Evolutionary conservation across 2,888 invertebrate genomes (phyloP).

Genomic region (Dryococelus australis): DNA sequence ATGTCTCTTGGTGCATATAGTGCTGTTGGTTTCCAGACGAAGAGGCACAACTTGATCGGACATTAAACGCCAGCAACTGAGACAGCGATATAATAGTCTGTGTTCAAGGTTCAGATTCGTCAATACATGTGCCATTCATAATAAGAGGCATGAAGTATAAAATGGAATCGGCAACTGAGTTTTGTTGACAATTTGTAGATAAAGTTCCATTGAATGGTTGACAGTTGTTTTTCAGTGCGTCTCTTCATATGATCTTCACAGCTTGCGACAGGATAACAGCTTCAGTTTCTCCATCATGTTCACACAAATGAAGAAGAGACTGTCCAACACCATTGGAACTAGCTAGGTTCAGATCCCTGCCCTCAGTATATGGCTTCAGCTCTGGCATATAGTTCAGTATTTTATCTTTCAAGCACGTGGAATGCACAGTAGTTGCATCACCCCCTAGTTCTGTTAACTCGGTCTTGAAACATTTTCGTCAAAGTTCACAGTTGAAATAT

Average conservation of each 20-base stretch:
- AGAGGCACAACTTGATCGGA: too few relatives aligned
- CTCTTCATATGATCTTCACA: not conserved
- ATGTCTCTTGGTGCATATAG: too few relatives aligned
- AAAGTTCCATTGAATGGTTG: not conserved
- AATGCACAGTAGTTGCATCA: not conserved
- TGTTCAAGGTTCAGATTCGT: too few relatives aligned
- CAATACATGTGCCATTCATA: too few relatives aligned
- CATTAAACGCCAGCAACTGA: too few relatives aligned
- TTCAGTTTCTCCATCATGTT: not conserved
- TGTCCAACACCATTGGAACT: not conserved
- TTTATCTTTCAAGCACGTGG: not conserved
- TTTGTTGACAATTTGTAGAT: too few relatives aligned
- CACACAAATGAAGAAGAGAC: not conserved
- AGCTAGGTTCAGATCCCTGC: not conserved
- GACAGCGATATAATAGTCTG: too few relatives aligned
- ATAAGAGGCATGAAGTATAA: too few relatives aligned
- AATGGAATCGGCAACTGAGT: too few relatives aligned
- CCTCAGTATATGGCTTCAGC: not conserved
- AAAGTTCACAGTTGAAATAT: conserved; percentile 1
- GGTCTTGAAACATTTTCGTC: conserved; percentile 12
- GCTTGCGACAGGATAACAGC: conserved; percentile 13
- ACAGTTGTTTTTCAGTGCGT: not conserved
- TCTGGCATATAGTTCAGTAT: conserved; percentile 21
- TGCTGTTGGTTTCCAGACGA: too few relatives aligned
- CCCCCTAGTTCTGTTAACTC: not conserved